Conservation (phyloP, 2,113 vertebrate species). For the Thunnus maccoyii region DNA sequence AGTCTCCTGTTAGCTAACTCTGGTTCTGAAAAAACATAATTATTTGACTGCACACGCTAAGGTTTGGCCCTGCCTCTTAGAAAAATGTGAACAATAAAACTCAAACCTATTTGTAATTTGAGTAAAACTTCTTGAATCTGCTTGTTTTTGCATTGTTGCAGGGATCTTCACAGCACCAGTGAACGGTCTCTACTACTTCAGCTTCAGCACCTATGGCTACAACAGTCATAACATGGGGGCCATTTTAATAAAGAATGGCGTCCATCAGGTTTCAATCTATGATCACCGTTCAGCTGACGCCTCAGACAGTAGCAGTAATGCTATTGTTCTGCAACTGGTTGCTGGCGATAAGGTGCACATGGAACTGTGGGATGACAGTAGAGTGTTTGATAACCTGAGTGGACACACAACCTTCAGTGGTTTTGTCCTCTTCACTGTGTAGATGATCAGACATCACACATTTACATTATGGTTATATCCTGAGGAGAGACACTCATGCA, state of each 20-base stretch:
- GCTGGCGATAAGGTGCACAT: constrained; percentile 30
- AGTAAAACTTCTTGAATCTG: no score
- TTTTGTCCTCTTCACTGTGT: constrained; percentile 48
- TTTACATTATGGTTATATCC: not conserved
- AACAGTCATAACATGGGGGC: constrained; percentile 43
- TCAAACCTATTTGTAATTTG: no score
- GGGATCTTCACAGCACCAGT: constrained; percentile 64
- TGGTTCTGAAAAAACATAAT: no score
- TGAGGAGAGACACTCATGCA: not conserved
- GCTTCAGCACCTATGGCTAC: constrained; percentile 60
- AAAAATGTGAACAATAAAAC: no score
- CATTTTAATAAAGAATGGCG: constrained; percentile 39
- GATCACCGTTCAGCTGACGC: not conserved
- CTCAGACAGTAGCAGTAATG: constrained; percentile 47
- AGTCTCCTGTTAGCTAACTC: no score
- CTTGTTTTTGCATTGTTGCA: constrained; percentile 8
- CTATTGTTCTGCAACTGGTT: constrained; percentile 34
- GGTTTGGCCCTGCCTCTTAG: no score
- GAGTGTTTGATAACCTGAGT: constrained; percentile 60
- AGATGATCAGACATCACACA: not conserved
- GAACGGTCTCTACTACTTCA: constrained; percentile 62
- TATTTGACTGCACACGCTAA: no score
- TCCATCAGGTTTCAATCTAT: constrained; percentile 39
- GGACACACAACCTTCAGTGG: constrained; percentile 64
- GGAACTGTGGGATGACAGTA: constrained; percentile 49